A percentile compares a stretch with the other conserved stretches of the same genome.
Conservation (phyloP, 2,113 vertebrate species). For the Hoplias malabaricus region DNA sequence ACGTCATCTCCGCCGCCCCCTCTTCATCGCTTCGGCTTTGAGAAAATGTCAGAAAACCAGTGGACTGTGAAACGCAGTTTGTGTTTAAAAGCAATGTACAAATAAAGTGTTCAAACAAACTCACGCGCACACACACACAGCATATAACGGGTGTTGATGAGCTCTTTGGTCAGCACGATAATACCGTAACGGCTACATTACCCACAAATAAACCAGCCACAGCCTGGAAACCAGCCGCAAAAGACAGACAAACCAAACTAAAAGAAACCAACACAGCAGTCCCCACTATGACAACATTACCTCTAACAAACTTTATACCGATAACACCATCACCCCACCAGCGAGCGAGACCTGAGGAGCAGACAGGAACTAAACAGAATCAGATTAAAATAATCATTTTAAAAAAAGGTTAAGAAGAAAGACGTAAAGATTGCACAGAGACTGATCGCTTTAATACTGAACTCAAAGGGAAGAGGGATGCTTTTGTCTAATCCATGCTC, state of each 20-base stretch:
- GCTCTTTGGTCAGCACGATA: conserved; percentile 25
- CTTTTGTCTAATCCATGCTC: not conserved
- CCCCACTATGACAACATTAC: too few species aligned
- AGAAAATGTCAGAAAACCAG: too few species aligned
- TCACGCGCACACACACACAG: not conserved
- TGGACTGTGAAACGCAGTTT: too few species aligned
- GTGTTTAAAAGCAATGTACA: too few species aligned
- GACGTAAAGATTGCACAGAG: not conserved
- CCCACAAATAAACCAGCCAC: not conserved
- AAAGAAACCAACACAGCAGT: not conserved
- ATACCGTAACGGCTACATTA: not conserved
- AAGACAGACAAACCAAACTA: not conserved
- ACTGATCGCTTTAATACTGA: conserved; percentile 11
- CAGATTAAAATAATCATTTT: not conserved
- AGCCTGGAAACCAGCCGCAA: not conserved
- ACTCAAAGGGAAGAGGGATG: not conserved
- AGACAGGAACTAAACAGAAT: not conserved
- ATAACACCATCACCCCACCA: too few species aligned
- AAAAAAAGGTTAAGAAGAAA: not conserved
- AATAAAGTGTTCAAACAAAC: too few species aligned
- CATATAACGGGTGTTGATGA: not conserved
- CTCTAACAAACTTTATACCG: too few species aligned
- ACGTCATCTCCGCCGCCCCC: too few species aligned
- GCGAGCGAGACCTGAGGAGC: conserved; percentile 8
- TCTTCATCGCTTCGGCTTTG: too few species aligned